These are phyloP conservation scores for Semnornis frantzii DNA, from an alignment of 2,113 vertebrate species.

Conservation along the genomic window DNA sequence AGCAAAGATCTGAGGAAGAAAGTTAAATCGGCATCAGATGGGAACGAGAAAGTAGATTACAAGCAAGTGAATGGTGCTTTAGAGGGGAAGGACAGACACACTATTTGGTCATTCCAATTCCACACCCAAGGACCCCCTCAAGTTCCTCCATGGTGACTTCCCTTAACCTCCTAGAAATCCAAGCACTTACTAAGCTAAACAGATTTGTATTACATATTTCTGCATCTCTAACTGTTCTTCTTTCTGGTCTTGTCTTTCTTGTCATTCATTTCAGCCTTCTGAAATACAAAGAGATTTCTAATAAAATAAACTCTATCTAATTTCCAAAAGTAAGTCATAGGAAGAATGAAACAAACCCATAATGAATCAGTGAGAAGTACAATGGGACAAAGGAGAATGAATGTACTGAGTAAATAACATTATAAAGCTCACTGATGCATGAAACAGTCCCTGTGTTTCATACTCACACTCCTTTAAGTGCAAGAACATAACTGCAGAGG, in stretches of 20 bases:
- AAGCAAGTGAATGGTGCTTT: not conserved
- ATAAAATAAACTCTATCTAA: not conserved
- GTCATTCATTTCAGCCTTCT: not conserved
- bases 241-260: not conserved
- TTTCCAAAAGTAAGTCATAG: not conserved
- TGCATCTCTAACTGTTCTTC: not conserved
- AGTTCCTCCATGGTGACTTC: not conserved
- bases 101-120: not conserved
- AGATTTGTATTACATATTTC: not conserved
- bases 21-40: not conserved
- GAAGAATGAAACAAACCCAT: not conserved
- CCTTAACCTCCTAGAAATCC: not conserved
- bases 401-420: not conserved
- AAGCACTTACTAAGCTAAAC: not conserved
- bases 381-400: not conserved
- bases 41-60: not conserved
- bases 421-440: not conserved
- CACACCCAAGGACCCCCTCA: not conserved
- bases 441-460: not conserved
- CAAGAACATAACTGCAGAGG: not conserved
- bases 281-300: not conserved
- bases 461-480: not conserved
- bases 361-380: not conserved
- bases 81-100: rapidly evolving
- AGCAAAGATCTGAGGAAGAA: not conserved